Evolutionary conservation across 2,113 vertebrate species (phyloP), one percentile per base, ranked within the genome.

Genomic region (Garra rufa): DNA sequence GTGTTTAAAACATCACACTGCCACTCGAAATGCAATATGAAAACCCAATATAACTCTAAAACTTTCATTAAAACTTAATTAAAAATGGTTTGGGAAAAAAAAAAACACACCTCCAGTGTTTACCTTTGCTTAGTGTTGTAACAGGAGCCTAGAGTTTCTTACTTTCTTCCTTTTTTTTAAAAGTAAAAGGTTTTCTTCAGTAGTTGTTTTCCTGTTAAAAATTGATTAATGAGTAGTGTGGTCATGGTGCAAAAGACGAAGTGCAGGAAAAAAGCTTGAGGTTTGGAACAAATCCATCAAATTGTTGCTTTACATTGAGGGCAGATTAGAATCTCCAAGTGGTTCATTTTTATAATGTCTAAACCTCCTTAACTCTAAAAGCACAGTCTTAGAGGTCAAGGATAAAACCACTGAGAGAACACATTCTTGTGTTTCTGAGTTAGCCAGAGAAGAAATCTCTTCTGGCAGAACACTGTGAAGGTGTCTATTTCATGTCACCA

Each of bases 41-140:
- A 80, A 91, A 91, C 75, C 87, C 92, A 89, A 92, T 85, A 89
- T 87, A 85, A 90, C 85, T 91, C 91, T 89, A 21, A 34, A 7
- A 88, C 85, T 87, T 89, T 91, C 83, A 84, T 89, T 82, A 91
- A 91, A 91, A 92, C 85, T 88, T 84, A 89, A 88, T 83, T 76
- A 87, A 83, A 85, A 90, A 70, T 74, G 44, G 82, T 89, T 80
- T 90, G 83, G 1, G 13, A 46, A 55, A 52, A 55, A 55, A 91
- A 89, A 73, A 83, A 87, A 88, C 84, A 92, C 85, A 89, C 91
- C 90, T 95, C 95, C 95, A 95, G 95, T 95, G 95, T 95, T 94
- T 88, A 93, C 86, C 90, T 90, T 92, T 90, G 82, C 88, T 90
- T 93, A 93, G 92, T 93, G 92, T 91, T 91, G 89, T 90, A 92